Evolutionary conservation across 2,113 vertebrate species (phyloP).

Genomic region (Dasypus novemcinctus): DNA sequence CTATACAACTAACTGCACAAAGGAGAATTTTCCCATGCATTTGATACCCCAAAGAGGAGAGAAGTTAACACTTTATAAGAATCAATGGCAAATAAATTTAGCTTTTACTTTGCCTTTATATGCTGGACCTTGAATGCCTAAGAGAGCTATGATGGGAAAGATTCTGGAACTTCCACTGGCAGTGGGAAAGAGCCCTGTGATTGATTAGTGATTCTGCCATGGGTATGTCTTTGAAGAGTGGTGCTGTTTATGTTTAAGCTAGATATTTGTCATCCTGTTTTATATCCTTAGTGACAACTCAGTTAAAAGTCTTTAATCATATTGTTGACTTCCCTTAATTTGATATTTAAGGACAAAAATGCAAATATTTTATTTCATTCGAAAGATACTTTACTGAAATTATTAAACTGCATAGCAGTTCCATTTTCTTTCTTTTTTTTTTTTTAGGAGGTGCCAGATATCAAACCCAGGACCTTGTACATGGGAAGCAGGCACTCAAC

Average conservation of each 20-base stretch:
- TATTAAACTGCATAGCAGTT: background rate
- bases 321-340: background rate
- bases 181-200: background rate
- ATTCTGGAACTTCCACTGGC: background rate
- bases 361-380: background rate
- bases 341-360: background rate
- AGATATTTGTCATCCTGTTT: background rate
- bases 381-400: background rate
- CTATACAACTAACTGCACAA: background rate
- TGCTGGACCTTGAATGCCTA: background rate
- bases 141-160: background rate
- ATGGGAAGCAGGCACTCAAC: too few relatives aligned
- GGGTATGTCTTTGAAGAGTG: background rate
- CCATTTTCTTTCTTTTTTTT: background rate
- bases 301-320: background rate
- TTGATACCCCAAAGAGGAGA: background rate
- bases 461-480: too few relatives aligned
- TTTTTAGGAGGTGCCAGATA: too few relatives aligned
- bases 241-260: background rate
- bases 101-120: background rate
- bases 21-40: background rate
- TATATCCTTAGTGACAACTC: background rate
- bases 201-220: background rate
- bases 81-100: background rate
- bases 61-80: background rate